These are phyloP conservation scores for Meda fulgida DNA, from an alignment of 2,797 vertebrate genomes.

Conservation along the genomic window DNA sequence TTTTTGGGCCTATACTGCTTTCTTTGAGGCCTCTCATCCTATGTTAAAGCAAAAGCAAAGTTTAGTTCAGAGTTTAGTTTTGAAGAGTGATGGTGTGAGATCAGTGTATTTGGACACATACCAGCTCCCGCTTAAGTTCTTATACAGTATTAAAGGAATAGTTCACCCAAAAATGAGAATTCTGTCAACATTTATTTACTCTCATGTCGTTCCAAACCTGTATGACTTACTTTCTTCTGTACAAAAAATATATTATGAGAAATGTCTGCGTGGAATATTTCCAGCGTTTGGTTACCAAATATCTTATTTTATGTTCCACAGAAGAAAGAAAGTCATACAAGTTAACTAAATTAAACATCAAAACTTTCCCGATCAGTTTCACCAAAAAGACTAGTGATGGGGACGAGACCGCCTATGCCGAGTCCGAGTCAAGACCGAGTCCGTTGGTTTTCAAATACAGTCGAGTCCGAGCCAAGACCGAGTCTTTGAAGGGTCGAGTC, in stretches of 20 bases:
- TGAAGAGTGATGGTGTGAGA: background rate
- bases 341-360: background rate
- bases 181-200: background rate
- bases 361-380: background rate
- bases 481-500: no score
- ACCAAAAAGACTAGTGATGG: no score
- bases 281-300: background rate
- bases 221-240: background rate
- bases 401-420: no score
- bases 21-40: background rate
- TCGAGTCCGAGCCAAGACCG: no score
- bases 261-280: background rate
- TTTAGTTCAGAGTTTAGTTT: background rate
- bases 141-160: background rate
- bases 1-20: background rate
- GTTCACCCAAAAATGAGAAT: background rate
- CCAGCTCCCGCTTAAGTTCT: background rate
- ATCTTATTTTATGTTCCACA: background rate
- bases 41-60: conserved; percentile 20
- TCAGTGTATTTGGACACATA: background rate
- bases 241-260: background rate
- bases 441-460: no score
- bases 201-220: background rate
- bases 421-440: no score
- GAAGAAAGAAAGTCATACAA: background rate